Evolutionary conservation across 1,140 invertebrate genomes (phyloP).

Genomic region (Drosophila bifasciata): DNA sequence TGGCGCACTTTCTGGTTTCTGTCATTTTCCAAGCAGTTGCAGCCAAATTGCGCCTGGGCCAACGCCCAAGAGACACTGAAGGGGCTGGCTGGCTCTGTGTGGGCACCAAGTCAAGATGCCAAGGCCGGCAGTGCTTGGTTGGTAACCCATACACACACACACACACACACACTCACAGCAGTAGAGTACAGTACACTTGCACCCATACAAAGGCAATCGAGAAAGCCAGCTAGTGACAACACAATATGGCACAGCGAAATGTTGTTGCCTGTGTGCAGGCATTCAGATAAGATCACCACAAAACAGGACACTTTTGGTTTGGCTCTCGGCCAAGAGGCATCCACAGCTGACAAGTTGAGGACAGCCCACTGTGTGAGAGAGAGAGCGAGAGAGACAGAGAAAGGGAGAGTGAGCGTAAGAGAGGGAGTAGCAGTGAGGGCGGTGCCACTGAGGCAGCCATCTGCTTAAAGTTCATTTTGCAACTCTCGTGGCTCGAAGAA

Average conservation of each 20-base stretch:
- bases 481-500: conserved; percentile 7
- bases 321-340: conserved; percentile 51
- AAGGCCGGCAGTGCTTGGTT: conserved; percentile 33
- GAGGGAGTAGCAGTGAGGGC: too few relatives aligned
- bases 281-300: conserved; percentile 71
- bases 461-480: conserved; percentile 59
- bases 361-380: conserved; percentile 8
- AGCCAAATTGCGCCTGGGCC: conserved; percentile 60
- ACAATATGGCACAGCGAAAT: conserved; percentile 50
- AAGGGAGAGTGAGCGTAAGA: too few relatives aligned
- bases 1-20: conserved; percentile 47
- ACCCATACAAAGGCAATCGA: conserved; percentile 20
- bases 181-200: too few relatives aligned
- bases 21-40: conserved; percentile 71
- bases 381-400: not conserved
- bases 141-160: conserved; percentile 18
- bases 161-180: not conserved
- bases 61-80: conserved; percentile 44
- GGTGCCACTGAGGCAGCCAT: conserved; percentile 22
- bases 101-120: conserved; percentile 61
- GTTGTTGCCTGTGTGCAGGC: conserved; percentile 65
- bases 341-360: conserved; percentile 49
- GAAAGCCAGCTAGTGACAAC: conserved; percentile 51
- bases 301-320: conserved; percentile 70
- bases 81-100: conserved; percentile 14